A percentile compares a stretch with the other conserved stretches of the same genome.
Evolutionary conservation across 2,888 invertebrate species (phyloP).

Genomic region (Lepidocyrtinus sp.): DNA sequence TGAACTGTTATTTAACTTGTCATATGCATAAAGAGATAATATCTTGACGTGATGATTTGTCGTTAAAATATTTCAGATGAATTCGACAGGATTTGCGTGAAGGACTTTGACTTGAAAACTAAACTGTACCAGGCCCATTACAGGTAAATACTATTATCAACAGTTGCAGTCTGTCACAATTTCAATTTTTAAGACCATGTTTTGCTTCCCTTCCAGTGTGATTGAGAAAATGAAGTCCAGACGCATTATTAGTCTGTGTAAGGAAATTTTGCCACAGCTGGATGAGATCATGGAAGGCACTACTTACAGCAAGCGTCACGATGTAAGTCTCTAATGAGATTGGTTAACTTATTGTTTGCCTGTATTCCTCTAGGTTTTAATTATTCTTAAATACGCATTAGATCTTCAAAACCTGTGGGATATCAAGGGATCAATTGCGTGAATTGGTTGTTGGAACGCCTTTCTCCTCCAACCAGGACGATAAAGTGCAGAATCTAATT

Average conservation of each 20-base stretch:
- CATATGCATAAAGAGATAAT: too few relatives aligned
- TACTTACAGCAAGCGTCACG: slow-evolving; percentile 3
- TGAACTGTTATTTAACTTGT: too few relatives aligned
- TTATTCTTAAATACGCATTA: neutral
- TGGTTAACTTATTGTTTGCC: neutral
- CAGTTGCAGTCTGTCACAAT: slow-evolving; percentile 3
- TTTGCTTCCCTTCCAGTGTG: neutral
- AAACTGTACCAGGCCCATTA: slow-evolving; percentile 12
- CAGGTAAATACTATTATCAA: neutral
- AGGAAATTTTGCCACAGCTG: slow-evolving; percentile 16
- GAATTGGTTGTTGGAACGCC: slow-evolving; percentile 12
- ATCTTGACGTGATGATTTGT: too few relatives aligned
- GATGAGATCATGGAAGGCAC: slow-evolving; percentile 4
- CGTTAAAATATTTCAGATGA: too few relatives aligned
- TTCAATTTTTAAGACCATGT: neutral
- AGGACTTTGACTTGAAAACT: slow-evolving; percentile 15
- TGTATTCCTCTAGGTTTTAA: neutral
- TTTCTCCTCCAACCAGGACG: slow-evolving; percentile 17
- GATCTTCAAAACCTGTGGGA: slow-evolving; percentile 11
- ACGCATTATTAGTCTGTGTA: neutral
- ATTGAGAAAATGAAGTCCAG: neutral
- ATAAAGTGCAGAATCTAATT: neutral
- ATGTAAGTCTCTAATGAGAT: slow-evolving; percentile 15
- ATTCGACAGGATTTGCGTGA: neutral
- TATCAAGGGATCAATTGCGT: slow-evolving; percentile 2